These are phyloP conservation scores for Catonia carolina DNA, from an alignment of 2,888 invertebrate species.

Conservation along the genomic window DNA sequence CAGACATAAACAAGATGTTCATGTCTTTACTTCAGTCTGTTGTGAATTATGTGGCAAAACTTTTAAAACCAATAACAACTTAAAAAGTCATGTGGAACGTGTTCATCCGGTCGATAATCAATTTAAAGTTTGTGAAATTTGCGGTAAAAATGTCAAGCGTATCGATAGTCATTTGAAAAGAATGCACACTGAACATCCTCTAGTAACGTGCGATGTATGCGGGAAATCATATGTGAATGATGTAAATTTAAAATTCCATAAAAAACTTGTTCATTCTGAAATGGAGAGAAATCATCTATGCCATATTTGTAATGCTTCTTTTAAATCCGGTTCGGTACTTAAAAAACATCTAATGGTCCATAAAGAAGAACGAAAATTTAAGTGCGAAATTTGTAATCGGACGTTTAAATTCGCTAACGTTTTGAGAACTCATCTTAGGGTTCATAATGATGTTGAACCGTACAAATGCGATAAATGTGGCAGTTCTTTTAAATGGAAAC, in stretches of 20 bases:
- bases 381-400: not conserved
- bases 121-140: constrained; percentile 6
- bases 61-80: not conserved
- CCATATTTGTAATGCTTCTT: constrained; percentile 10
- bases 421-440: not conserved
- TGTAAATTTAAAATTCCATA: not conserved
- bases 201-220: constrained; percentile 6
- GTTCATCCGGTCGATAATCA: not conserved
- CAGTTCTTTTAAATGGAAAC: not conserved
- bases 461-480: not conserved
- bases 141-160: constrained; percentile 3
- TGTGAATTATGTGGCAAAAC: constrained; percentile 5
- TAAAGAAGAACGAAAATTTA: not conserved
- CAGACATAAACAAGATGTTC: not conserved
- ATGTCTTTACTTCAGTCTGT: no score
- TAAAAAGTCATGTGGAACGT: not conserved
- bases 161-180: not conserved
- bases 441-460: not conserved
- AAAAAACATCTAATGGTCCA: not conserved
- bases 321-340: not conserved
- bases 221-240: constrained; percentile 3
- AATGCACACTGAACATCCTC: not conserved
- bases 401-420: not conserved
- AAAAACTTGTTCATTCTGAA: not conserved
- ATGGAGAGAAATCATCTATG: constrained; percentile 9